Base-by-base conservation (phyloP, 2,113 vertebrate genomes). In the Sclerurus mexicanus region DNA sequence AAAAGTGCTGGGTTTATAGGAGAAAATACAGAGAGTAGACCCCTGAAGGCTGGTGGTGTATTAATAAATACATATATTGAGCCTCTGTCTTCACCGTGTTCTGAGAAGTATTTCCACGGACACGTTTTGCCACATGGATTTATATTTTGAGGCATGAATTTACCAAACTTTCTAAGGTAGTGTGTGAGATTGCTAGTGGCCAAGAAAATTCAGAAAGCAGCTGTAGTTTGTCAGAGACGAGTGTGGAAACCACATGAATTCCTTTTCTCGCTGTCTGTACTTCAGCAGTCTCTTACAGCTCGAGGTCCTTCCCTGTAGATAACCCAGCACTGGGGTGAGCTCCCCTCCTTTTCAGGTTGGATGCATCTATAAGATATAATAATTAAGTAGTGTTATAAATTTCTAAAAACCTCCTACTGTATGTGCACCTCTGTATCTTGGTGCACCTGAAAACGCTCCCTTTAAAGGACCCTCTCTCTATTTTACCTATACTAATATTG, bases 311-410 rank as follows among this genome's bases (percentile, higher is more conserved):
- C 47, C 53, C n/a, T 25, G 5, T 15, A 17, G 46, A 30, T 19
- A 50, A 33, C 6, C 7, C 2, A 12, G 33, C 19, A 23, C 0
- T 1, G 1, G 33, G 8, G 25, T 6, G 17, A 10, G 12, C 46
- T 72, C 7, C 33, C 17, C 39, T 11, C 14, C 44, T 13, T 50
- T 25, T 50, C 7, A 12, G 49, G 49, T 50, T 50, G 49, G 24
- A 27, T 50, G 49, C 14, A 12, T 50, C 24, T 24, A 50, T 13
- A 7, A 50, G 24, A 25, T 50, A 27, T 25, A 21, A 49, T 49
- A 49, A 25, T 49, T 25, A 49, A 49, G 47, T 25, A 25, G 49
- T 50, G 49, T 25, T 50, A 50, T 50, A 50, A 50, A 14, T 25
- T 25, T 50, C 24, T 50, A 25, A 25, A 50, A 25, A 4, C 24